These are phyloP conservation scores for Rhynchonycteris naso DNA, from an alignment of 2,797 vertebrate species.

Conservation along the genomic window DNA sequence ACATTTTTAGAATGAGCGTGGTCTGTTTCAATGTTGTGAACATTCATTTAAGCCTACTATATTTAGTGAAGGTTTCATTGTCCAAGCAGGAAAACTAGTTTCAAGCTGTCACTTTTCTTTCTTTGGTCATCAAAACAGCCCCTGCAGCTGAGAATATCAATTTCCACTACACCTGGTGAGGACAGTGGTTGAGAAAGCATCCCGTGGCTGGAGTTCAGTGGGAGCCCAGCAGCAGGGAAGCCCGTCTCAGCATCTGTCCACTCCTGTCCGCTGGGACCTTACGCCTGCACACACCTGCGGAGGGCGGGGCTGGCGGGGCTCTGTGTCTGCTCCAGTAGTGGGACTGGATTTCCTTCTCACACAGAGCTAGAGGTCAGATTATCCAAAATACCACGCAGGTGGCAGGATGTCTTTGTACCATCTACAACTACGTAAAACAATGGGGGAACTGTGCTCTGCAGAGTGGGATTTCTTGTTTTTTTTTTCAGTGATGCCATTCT, in stretches of 20 bases:
- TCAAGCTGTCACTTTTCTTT: constrained; percentile 71
- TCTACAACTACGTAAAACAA: not conserved
- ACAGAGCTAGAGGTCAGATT: not conserved
- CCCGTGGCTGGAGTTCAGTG: not conserved
- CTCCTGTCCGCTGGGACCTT: not conserved
- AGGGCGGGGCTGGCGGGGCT: not conserved
- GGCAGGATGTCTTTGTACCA: not conserved
- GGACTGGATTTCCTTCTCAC: not conserved
- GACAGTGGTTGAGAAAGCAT: not conserved
- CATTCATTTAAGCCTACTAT: constrained; percentile 68
- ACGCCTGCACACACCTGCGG: not conserved
- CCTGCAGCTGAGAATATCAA: constrained; percentile 5
- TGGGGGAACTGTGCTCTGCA: not conserved
- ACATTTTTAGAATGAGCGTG: constrained; percentile 73
- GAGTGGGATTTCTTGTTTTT: not conserved
- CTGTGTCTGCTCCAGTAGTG: rapidly evolving
- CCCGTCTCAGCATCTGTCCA: not conserved
- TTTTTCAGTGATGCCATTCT: not conserved
- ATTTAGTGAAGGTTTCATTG: constrained; percentile 78
- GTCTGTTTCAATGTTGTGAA: constrained; percentile 69
- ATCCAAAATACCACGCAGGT: constrained; percentile 3
- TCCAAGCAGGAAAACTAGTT: constrained; percentile 59
- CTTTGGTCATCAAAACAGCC: constrained; percentile 38
- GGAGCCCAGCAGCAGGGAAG: not conserved
- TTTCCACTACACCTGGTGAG: constrained; percentile 32